phyloP scores from a whole-genome alignment of 2,113 vertebrate species.

The Gopherus flavomarginatus region DNA sequence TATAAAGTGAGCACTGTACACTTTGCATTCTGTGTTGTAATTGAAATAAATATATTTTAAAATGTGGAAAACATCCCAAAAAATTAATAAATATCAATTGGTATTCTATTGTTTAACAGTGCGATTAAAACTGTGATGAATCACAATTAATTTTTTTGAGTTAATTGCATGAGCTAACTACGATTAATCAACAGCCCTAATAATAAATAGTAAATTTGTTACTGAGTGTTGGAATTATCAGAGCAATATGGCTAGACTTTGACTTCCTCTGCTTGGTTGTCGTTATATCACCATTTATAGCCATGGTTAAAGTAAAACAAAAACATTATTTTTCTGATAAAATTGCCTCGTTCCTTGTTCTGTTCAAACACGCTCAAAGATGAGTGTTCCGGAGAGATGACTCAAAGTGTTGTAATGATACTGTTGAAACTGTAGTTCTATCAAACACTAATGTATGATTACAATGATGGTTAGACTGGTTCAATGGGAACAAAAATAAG shows the following conservation, averaged over 20 bases:
- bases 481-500: background rate
- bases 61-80: too few relatives aligned
- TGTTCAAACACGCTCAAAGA: background rate
- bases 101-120: too few relatives aligned
- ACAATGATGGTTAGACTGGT: background rate
- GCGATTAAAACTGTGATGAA: too few relatives aligned
- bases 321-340: background rate
- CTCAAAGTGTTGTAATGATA: background rate
- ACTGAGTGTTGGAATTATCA: slow-evolving; percentile 22
- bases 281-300: background rate
- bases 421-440: background rate
- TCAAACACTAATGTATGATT: background rate
- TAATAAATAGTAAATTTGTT: background rate
- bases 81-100: too few relatives aligned
- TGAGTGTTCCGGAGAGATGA: background rate
- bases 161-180: too few relatives aligned
- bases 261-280: background rate
- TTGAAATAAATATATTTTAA: too few relatives aligned
- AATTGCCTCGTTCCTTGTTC: background rate
- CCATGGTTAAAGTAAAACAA: background rate
- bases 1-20: too few relatives aligned
- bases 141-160: too few relatives aligned
- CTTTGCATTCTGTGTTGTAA: too few relatives aligned
- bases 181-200: background rate
- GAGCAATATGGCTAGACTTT: background rate